Conservation (phyloP, 2,113 vertebrate species). For the Centropus bengalensis region DNA sequence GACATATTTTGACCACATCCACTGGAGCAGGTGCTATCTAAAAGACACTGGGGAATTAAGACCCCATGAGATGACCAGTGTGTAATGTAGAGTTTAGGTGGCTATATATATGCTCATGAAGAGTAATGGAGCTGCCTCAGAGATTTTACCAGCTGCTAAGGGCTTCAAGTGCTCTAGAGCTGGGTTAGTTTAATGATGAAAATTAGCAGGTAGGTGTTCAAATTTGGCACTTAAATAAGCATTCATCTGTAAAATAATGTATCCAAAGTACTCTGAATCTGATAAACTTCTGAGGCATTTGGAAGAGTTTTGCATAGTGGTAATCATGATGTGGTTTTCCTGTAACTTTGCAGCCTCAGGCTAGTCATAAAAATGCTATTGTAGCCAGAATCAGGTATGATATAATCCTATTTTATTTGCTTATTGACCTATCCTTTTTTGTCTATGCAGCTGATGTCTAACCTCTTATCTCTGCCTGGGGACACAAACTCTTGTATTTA, state of each 20-base stretch:
- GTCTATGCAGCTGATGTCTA: not conserved
- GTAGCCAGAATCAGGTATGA: not conserved
- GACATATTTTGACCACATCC: not conserved
- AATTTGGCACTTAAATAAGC: not conserved
- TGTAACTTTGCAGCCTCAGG: not conserved
- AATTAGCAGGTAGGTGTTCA: not conserved
- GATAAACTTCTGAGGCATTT: not conserved
- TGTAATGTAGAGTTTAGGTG: not conserved
- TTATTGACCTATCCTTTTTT: not conserved
- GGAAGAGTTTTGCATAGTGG: not conserved
- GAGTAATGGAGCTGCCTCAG: not conserved
- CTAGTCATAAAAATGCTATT: not conserved
- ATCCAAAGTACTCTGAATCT: not conserved
- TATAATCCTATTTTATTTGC: not conserved
- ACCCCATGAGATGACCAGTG: not conserved
- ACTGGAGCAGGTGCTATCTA: not conserved
- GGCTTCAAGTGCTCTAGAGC: not conserved
- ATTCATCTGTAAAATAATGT: not conserved
- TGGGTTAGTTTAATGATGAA: not conserved
- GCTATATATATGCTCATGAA: not conserved
- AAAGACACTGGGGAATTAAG: not conserved
- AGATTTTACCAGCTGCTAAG: not conserved
- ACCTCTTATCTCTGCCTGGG: not conserved
- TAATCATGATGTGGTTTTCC: not conserved
- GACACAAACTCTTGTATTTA: not conserved